Percentiles rank a stretch among this genome's conserved stretches.
phyloP scores from a whole-genome alignment of 2,113 vertebrate species.

The Mionectes macconnelli region DNA sequence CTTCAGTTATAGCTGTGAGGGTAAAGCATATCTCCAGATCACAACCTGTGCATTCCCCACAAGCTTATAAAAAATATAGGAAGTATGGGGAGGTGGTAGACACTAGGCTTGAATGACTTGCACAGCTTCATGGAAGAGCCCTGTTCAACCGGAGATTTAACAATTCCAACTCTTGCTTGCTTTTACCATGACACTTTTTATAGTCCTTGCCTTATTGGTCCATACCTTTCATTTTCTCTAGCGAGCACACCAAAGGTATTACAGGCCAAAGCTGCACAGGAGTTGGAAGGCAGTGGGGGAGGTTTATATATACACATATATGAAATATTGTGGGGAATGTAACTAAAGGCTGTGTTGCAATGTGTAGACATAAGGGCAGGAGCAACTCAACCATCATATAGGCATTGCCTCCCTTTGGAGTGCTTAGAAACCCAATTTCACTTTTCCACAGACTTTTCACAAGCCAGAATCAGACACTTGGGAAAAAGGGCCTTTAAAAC shows the following conservation, averaged over 20 bases:
- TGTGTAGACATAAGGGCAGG: not conserved
- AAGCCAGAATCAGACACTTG: not conserved
- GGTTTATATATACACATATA: not conserved
- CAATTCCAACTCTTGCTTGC: not conserved
- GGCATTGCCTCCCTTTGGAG: not conserved
- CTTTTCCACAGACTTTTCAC: not conserved
- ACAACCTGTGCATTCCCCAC: not conserved
- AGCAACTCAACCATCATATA: not conserved
- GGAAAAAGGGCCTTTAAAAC: not conserved
- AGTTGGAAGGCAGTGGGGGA: not conserved
- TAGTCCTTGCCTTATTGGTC: not conserved
- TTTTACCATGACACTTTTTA: not conserved
- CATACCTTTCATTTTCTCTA: not conserved
- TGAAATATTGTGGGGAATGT: not conserved
- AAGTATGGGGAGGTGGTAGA: not conserved
- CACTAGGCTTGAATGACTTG: not conserved
- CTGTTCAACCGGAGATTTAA: not conserved
- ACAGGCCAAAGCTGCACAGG: not conserved
- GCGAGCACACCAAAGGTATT: fast-evolving
- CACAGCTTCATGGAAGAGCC: not conserved
- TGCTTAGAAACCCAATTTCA: not conserved
- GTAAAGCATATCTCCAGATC: not conserved
- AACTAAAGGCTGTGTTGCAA: not conserved
- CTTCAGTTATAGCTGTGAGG: not conserved
- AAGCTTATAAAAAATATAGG: not conserved